Evolutionary conservation across 2,113 vertebrate genomes (phyloP).

Genomic region (Bombycilla garrulus): DNA sequence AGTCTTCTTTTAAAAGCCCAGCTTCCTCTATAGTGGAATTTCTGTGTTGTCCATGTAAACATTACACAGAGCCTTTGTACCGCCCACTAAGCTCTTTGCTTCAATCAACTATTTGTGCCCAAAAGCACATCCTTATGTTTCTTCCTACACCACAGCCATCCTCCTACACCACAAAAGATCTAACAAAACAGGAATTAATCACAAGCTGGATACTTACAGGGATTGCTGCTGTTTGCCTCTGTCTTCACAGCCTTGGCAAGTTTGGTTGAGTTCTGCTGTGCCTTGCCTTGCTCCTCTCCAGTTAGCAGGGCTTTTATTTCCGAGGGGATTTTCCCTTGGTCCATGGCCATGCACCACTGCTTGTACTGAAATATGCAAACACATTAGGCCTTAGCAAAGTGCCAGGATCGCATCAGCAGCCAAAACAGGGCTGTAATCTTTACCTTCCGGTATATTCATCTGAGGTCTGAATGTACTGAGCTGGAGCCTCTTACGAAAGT

Average conservation of each 20-base stretch:
- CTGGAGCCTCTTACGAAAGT: conserved; percentile 3
- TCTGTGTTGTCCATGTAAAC: conserved; percentile 25
- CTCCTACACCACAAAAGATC: conserved; percentile 36
- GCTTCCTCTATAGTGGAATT: conserved; percentile 12
- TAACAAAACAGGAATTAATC: not conserved
- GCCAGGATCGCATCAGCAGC: conserved; percentile 21
- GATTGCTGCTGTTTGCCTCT: conserved; percentile 72
- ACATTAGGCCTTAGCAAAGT: not conserved
- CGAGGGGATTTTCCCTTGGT: conserved; percentile 97
- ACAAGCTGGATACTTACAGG: conserved; percentile 66
- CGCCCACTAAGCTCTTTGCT: conserved; percentile 22
- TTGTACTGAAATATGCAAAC: conserved; percentile 85
- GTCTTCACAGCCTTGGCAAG: conserved; percentile 77
- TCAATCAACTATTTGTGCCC: conserved; percentile 36
- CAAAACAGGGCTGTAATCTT: conserved; percentile 9
- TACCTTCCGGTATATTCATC: not conserved
- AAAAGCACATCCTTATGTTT: conserved; percentile 37
- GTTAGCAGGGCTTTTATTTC: conserved; percentile 96
- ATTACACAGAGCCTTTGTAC: conserved; percentile 41
- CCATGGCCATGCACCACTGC: conserved; percentile 98
- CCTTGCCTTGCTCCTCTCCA: conserved; percentile 87
- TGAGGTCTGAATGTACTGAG: not conserved
- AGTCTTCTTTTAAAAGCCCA: not conserved
- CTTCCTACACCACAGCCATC: conserved; percentile 5
- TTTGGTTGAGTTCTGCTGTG: conserved; percentile 77